Percentiles rank a stretch among this genome's conserved stretches.
These are phyloP conservation scores for Phaenicophaeus curvirostris DNA, from an alignment of 2,797 vertebrate species.

Conservation along the genomic window DNA sequence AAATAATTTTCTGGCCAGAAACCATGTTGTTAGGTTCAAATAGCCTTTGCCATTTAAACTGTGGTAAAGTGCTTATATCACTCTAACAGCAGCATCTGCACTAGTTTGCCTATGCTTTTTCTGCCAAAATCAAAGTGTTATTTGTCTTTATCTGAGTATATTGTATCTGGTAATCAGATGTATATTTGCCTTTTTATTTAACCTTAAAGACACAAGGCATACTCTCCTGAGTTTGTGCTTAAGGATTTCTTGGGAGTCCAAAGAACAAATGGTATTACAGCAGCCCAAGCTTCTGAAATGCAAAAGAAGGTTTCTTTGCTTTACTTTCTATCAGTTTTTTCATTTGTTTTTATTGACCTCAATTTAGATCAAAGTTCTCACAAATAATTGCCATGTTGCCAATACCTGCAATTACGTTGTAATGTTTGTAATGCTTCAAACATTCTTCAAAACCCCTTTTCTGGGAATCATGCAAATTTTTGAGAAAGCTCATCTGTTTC, in stretches of 20 bases:
- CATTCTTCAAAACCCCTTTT: neutral
- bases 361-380: conserved; percentile 32
- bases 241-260: neutral
- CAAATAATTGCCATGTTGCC: conserved; percentile 16
- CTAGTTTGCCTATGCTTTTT: neutral
- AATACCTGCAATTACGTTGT: conserved; percentile 14
- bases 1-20: conserved; percentile 63
- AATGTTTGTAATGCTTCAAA: neutral
- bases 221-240: neutral
- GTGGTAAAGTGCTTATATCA: conserved; percentile 34
- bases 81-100: conserved; percentile 22
- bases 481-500: neutral
- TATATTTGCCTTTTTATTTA: conserved; percentile 12
- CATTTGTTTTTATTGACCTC: conserved; percentile 33
- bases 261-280: neutral
- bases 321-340: neutral
- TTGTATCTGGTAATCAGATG: conserved; percentile 51
- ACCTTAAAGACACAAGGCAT: neutral
- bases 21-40: conserved; percentile 27
- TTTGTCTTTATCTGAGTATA: conserved; percentile 22
- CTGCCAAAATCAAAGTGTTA: neutral
- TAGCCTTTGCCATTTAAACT: conserved; percentile 48
- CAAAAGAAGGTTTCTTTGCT: neutral
- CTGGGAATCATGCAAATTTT: neutral
- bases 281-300: neutral